Evolutionary conservation across 2,888 invertebrate genomes (phyloP).

Genomic region (Mallateleia sp.): DNA sequence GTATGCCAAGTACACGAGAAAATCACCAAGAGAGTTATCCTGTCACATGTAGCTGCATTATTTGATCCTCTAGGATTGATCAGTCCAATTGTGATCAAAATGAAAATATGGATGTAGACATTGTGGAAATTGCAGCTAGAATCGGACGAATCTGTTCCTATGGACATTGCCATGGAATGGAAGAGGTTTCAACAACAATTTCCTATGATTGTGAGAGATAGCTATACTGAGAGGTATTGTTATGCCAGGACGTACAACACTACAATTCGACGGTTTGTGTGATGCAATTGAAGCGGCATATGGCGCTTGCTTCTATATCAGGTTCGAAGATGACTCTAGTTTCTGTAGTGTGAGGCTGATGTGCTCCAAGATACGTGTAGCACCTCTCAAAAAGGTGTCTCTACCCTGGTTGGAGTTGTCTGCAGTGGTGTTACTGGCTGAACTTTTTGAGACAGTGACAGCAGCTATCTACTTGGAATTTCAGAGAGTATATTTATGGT

Average conservation of each 20-base stretch:
- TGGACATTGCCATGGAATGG: neutral
- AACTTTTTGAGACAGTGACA: neutral
- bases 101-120: neutral
- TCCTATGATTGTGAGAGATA: neutral
- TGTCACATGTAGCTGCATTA: slow-evolving; percentile 16
- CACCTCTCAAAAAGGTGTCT: slow-evolving; percentile 40
- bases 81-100: neutral
- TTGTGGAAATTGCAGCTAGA: neutral
- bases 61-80: slow-evolving; percentile 9
- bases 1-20: neutral
- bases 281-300: slow-evolving; percentile 46
- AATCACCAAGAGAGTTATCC: slow-evolving; percentile 23
- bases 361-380: slow-evolving; percentile 64
- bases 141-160: neutral
- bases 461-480: neutral
- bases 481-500: slow-evolving; percentile 25
- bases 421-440: slow-evolving; percentile 32
- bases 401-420: slow-evolving; percentile 62
- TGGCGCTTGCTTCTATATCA: slow-evolving; percentile 73
- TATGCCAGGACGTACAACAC: neutral
- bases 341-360: slow-evolving; percentile 14
- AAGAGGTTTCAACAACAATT: neutral
- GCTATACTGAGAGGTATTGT: neutral
- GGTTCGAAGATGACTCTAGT: no score
- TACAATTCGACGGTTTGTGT: neutral